Base-by-base conservation (phyloP, 1,140 invertebrate species). In the Uloborus diversus region DNA sequence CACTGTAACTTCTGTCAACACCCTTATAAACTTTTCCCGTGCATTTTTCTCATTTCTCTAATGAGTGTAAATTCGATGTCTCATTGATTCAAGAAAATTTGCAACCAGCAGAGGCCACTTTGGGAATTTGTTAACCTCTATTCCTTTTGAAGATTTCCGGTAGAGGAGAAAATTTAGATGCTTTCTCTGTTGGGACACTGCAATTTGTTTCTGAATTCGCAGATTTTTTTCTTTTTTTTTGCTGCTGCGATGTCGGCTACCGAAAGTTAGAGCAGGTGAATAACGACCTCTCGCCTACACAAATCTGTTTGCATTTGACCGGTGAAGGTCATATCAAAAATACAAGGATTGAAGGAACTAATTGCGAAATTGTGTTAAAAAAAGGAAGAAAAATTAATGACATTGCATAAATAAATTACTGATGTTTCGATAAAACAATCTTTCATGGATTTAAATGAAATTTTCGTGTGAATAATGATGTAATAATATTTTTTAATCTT, bases 311-410 rank as follows among this genome's bases (percentile, higher is more conserved):
- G 13, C 32, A 33, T 65, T 71, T 59, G 68, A 59, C 68, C 68
- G 68, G 68, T 71, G 51, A 71, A 71, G 68, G 68, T 71, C 27
- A 78, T 37, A 57, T 17, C 17, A 42, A 42, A n/a, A n/a, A n/a
- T n/a, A n/a, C n/a, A n/a, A n/a, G n/a, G n/a, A n/a, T n/a, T n/a
- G n/a, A n/a, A n/a, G n/a, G n/a, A n/a, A n/a, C n/a, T n/a, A n/a
- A n/a, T n/a, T n/a, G n/a, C n/a, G n/a, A n/a, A n/a, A n/a, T n/a
- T n/a, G n/a, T n/a, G n/a, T n/a, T n/a, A n/a, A n/a, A n/a, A n/a
- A n/a, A n/a, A n/a, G n/a, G n/a, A n/a, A n/a, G n/a, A n/a, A n/a
- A n/a, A n/a, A n/a, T n/a, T n/a, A n/a, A n/a, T n/a, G n/a, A n/a
- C n/a, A n/a, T n/a, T n/a, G n/a, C n/a, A n/a, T n/a, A n/a, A n/a